Base-by-base conservation (phyloP, 2,888 invertebrate species). In the Eremobia ochroleuca region DNA sequence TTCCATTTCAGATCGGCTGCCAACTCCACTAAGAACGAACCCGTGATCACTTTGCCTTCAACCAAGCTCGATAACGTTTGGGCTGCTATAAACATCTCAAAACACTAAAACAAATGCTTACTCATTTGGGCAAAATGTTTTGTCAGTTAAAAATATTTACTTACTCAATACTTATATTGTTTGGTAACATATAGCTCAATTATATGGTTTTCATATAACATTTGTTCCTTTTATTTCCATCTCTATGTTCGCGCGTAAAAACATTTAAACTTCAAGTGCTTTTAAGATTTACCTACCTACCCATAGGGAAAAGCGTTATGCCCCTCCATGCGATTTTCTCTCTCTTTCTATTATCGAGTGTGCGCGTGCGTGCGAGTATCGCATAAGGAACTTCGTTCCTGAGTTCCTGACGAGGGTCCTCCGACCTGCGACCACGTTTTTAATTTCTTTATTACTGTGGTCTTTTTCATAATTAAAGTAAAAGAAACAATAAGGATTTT, bases 31-130 rank as follows among this genome's bases (percentile, higher is more conserved):
- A 96, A 95, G 88, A 92, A 90, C 76, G 96, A 97, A 82, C 87
- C 95, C 28, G 91, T 92, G 85, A 93, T 95, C 76, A 92, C 91
- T 80, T 89, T 96, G 85, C 93, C 94, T 15, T 88, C 94, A 46
- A 81, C 94, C 70, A 94, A 94, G 78, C 92, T 96, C 59, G 96
- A 96, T 86, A 95, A 93, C 77, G 91, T 96, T 68, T 97, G 96
- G 97, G 91, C 94, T 59, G 90, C 94, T 55, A 94, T 97, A 66
- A 96, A 95, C 77, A 91, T 95, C 62, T 94, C 96, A 75, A 95
- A 96, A 82, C 96, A 97, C 87, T 95, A 91, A 91, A 71, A 85
- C 71, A 58, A 55, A 61, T 68, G 46, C 55, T 65, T 34, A 58
- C 5, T 46, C 55, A 59, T 55, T 46, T 62, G 11, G 73, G 74